Conservation (phyloP, 1,140 invertebrate genomes). For the Lordiphosa clarofinis region DNA sequence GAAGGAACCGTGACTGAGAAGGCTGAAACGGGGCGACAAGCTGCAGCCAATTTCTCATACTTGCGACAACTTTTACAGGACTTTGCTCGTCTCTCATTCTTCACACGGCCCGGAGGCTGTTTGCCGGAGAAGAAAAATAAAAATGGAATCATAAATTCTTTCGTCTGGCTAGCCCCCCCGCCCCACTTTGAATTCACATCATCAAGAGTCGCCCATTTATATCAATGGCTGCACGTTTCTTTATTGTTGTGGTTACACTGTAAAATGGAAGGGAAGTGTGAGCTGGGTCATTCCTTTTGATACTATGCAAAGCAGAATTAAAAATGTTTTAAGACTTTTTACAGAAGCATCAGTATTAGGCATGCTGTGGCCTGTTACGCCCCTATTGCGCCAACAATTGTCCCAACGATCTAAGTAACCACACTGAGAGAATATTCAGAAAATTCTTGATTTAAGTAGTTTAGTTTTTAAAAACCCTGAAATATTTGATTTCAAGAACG, state of each 20-base stretch:
- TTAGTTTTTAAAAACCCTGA: too few species aligned
- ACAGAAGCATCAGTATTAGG: too few species aligned
- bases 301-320: too few species aligned
- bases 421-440: too few species aligned
- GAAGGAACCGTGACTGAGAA: neutral
- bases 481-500: too few species aligned
- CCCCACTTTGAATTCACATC: conserved; percentile 44
- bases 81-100: neutral
- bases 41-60: conserved; percentile 26
- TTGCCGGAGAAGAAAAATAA: conserved; percentile 39
- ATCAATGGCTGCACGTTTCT: conserved; percentile 46
- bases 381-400: too few species aligned
- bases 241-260: conserved; percentile 31
- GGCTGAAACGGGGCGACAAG: too few species aligned
- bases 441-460: too few species aligned
- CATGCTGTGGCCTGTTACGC: too few species aligned
- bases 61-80: conserved; percentile 27
- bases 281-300: too few species aligned
- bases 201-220: conserved; percentile 39
- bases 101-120: conserved; percentile 33
- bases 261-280: neutral
- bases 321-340: too few species aligned
- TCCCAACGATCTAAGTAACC: too few species aligned
- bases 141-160: conserved; percentile 60
- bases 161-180: conserved; percentile 10